phyloP scores from a whole-genome alignment of 2,797 vertebrate genomes.

The Acanthopagrus latus region DNA sequence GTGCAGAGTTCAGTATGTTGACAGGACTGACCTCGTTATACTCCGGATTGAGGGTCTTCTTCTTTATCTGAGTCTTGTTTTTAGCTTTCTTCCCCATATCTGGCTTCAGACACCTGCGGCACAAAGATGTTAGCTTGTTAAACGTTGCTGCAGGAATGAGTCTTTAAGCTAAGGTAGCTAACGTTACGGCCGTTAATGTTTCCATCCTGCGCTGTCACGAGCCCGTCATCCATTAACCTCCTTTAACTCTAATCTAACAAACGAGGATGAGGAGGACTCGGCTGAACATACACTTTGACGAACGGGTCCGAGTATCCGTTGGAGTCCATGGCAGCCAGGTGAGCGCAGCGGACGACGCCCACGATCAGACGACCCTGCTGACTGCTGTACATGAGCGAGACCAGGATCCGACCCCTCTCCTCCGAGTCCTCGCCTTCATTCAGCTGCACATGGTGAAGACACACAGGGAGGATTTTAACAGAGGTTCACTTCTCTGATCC shows the following conservation, averaged over 20 bases:
- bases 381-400: conserved; percentile 94
- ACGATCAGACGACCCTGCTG: conserved; percentile 92
- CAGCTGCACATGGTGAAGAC: conserved; percentile 57
- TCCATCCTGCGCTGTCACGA: too few species aligned
- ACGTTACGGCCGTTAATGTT: too few species aligned
- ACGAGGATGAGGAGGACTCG: background rate
- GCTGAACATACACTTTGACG: conserved; percentile 91
- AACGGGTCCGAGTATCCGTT: conserved; percentile 97
- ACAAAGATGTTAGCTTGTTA: background rate
- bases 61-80: conserved; percentile 95
- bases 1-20: background rate
- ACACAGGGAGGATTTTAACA: background rate
- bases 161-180: too few species aligned
- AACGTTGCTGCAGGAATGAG: background rate
- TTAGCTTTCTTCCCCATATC: conserved; percentile 96
- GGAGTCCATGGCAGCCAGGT: conserved; percentile 95
- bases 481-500: background rate
- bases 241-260: background rate
- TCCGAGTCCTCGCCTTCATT: conserved; percentile 88
- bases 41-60: conserved; percentile 94
- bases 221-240: too few species aligned
- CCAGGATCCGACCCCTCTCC: conserved; percentile 93
- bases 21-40: conserved; percentile 90
- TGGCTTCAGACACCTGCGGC: conserved; percentile 90
- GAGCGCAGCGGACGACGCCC: conserved; percentile 95